Base-by-base conservation (phyloP, 2,797 vertebrate genomes). In the Gallinago solitaria region DNA sequence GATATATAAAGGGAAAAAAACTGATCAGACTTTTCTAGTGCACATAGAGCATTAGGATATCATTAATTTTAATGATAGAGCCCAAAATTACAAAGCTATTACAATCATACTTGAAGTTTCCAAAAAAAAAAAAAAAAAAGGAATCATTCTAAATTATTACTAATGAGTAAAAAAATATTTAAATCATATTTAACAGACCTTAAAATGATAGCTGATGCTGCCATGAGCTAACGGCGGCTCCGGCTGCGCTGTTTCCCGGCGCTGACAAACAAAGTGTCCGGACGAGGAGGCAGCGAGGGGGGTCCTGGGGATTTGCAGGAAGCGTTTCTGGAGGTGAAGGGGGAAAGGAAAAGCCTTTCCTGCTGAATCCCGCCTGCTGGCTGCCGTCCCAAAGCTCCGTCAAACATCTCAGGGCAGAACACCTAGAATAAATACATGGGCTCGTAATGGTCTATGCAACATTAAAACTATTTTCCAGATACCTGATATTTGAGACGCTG, bases 41-140 rank as follows among this genome's bases (percentile, higher is more conserved):
- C 96, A 83, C 89, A 94, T 56, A 91, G 97, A 97, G 97, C 96
- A 95, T 97, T 97, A 79, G 95, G 94, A 96, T 95, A 88, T 89
- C 97, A 97, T 98, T 97, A 97, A 97, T 98, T 98, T 98, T 97
- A 97, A 97, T 95, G 97, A 97, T 95, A 94, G 97, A 90, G 84
- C 94, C 96, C 97, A 50, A 96, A 97, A 98, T 97, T 97, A 96
- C 95, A 93, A 92, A 93, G 94, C 97, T 90, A 97, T 97, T 97
- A 97, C 96, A 97, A 97, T 97, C 93, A 97, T 89, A 95, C 91
- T 97, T 95, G 51, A 93, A 95, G 83, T 93, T 96, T 85, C 88
- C 0, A 12, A 16, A 47, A 70, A n/a, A n/a, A 21, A 56, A 60
- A 60, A 35, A 35, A 69, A 71, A 51, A 56, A 47, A 79, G 92